phyloP scores from a whole-genome alignment of 2,113 vertebrate species.

The Lethenteron camtschaticum region DNA sequence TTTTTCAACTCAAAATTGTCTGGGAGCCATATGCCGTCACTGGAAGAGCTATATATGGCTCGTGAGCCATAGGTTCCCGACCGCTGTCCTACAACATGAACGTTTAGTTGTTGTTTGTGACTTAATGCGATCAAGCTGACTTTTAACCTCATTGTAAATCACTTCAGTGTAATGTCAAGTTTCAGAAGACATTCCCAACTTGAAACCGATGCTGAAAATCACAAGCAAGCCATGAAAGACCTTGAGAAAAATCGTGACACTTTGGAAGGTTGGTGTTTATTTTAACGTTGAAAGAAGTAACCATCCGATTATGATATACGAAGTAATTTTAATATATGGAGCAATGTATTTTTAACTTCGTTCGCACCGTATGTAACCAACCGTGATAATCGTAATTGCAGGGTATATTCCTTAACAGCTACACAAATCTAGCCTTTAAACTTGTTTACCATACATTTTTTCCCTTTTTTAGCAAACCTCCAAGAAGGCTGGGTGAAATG shows the following conservation, averaged over 20 bases:
- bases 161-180: not conserved
- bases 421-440: not conserved
- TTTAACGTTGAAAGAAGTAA: not conserved
- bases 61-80: no score
- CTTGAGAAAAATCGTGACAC: no score
- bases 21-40: no score
- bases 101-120: not conserved
- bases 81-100: not conserved
- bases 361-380: no score
- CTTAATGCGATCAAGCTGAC: not conserved
- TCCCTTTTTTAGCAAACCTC: slow-evolving; percentile 12
- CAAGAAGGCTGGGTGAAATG: slow-evolving; percentile 13
- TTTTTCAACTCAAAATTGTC: no score
- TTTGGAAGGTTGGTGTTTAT: not conserved
- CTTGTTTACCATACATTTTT: not conserved
- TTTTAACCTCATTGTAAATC: not conserved
- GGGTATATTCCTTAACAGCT: not conserved
- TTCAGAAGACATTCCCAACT: not conserved
- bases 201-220: not conserved
- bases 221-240: no score
- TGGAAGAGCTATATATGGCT: no score
- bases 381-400: no score
- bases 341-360: no score
- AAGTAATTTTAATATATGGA: no score
- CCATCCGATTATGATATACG: not conserved